Conservation (phyloP, 1,140 invertebrate genomes). For the Zaprionus ornatus region DNA sequence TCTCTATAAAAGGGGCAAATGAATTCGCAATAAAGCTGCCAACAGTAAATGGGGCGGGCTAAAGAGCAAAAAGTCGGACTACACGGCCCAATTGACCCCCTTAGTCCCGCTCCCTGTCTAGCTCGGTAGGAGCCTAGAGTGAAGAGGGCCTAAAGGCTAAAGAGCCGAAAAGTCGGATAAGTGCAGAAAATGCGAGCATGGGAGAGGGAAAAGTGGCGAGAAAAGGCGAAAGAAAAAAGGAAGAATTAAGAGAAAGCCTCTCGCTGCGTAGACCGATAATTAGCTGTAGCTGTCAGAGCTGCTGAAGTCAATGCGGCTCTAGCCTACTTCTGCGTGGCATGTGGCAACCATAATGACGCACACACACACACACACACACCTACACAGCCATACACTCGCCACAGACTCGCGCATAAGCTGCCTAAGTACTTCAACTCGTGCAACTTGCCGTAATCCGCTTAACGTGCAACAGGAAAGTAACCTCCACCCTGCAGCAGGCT, state of each 20-base stretch:
- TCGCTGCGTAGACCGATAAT: not conserved
- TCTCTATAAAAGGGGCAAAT: too few relatives aligned
- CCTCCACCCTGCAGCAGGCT: not conserved
- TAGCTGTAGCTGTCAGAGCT: not conserved
- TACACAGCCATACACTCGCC: not conserved
- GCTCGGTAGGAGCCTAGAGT: not conserved
- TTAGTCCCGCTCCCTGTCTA: too few relatives aligned
- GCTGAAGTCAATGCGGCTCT: not conserved
- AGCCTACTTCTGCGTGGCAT: not conserved
- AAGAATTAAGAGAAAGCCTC: not conserved
- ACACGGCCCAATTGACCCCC: too few relatives aligned
- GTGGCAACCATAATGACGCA: slow-evolving; percentile 6
- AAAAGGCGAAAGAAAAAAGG: not conserved
- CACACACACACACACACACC: slow-evolving; percentile 9
- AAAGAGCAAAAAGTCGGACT: too few relatives aligned
- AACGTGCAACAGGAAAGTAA: slow-evolving; percentile 12
- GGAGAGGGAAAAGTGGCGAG: not conserved
- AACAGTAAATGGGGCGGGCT: too few relatives aligned
- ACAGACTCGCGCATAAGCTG: slow-evolving; percentile 16
- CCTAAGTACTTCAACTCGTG: slow-evolving; percentile 40
- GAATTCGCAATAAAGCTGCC: too few relatives aligned
- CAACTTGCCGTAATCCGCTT: slow-evolving; percentile 48
- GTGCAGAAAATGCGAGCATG: not conserved
- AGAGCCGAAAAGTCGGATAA: slow-evolving; percentile 2
- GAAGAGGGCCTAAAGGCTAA: not conserved